Evolutionary conservation across 2,113 vertebrate genomes (phyloP).

Genomic region (Pseudolaguvia tuberculata): DNA sequence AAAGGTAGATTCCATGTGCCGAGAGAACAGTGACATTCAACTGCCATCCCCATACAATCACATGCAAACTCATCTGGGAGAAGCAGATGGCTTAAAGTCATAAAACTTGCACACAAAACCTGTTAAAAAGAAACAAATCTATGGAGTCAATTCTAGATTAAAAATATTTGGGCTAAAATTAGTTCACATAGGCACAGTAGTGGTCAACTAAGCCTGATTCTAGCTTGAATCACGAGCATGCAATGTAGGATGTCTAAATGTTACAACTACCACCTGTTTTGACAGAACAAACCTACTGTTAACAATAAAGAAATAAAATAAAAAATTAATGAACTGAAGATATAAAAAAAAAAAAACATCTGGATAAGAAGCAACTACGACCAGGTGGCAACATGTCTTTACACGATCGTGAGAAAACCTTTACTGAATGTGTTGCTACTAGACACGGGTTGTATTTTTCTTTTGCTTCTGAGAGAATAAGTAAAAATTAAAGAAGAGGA

Average conservation of each 20-base stretch:
- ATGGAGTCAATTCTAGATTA: conserved; percentile 18
- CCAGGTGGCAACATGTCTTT: too few species aligned
- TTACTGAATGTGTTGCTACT: background rate
- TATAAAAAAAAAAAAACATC: background rate
- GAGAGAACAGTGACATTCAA: background rate
- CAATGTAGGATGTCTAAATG: conserved; percentile 4
- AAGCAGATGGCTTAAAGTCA: conserved; percentile 33
- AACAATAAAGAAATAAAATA: background rate
- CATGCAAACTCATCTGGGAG: background rate
- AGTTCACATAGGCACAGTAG: conserved; percentile 23
- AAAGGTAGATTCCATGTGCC: conserved; percentile 7
- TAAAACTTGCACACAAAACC: conserved; percentile 17
- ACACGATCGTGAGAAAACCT: background rate
- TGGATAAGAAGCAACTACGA: background rate
- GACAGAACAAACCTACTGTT: background rate
- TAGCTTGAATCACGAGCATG: background rate
- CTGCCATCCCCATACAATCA: background rate
- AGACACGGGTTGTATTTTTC: background rate
- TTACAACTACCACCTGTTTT: conserved; percentile 21
- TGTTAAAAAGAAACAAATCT: conserved; percentile 40
- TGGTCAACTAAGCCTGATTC: conserved; percentile 12
- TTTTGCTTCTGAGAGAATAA: background rate
- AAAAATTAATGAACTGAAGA: conserved; percentile 11
- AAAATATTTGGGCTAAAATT: conserved; percentile 34
- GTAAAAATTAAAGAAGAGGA: background rate